Percentiles rank a stretch among this genome's conserved stretches.
These are phyloP conservation scores for Drosophila pseudoananassae DNA, from an alignment of 1,140 invertebrate species.

Conservation along the genomic window DNA sequence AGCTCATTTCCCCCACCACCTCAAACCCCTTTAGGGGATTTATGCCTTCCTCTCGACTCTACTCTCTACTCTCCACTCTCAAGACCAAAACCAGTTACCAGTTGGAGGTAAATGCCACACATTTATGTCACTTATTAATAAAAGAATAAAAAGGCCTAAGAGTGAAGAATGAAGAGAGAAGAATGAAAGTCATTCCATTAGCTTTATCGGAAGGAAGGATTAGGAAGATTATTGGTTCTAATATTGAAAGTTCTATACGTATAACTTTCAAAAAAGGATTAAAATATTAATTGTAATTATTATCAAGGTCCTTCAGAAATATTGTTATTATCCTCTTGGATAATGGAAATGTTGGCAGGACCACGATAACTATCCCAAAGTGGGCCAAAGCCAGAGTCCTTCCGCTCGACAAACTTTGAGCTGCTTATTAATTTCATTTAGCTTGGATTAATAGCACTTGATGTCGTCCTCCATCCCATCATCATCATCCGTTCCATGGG, in stretches of 20 bases:
- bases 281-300: constrained; percentile 65
- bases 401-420: constrained; percentile 33
- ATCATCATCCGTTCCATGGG: constrained; percentile 1
- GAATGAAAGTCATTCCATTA: too few relatives aligned
- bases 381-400: too few relatives aligned
- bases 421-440: constrained; percentile 73
- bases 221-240: neutral
- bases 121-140: too few relatives aligned
- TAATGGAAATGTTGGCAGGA: too few relatives aligned
- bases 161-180: constrained; percentile 8
- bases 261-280: too few relatives aligned
- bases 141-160: neutral
- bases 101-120: too few relatives aligned
- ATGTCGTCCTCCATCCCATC: constrained; percentile 14
- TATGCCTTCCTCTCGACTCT: neutral
- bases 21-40: neutral
- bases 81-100: constrained; percentile 29
- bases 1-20: neutral
- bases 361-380: too few relatives aligned
- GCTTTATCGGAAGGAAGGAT: neutral
- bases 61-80: neutral
- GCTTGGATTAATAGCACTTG: constrained; percentile 61
- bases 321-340: too few relatives aligned
- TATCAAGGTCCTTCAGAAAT: constrained; percentile 48
- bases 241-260: constrained; percentile 26